Evolutionary conservation across 1,140 invertebrate genomes (phyloP), one percentile per base, ranked within the genome.

Genomic region (Drosophila melanica): DNA sequence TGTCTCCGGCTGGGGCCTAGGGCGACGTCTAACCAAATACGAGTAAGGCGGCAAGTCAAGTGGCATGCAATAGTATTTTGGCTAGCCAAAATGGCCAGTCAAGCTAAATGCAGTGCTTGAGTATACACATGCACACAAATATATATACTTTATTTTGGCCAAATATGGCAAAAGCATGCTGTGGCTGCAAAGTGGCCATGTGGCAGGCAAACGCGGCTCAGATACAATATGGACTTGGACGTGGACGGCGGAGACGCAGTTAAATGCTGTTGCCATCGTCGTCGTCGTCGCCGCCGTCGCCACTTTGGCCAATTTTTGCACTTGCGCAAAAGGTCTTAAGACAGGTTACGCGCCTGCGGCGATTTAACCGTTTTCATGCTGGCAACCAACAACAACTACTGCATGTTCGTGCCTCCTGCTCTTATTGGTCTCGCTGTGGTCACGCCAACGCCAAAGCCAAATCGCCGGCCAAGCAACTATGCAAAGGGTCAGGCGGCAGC

Each of bases 271-370:
- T 69, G 71, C 70, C 54, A 57, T 48, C 33, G 62, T 27, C 45
- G 55, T 27, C 23, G 23, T 35, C n/a, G n/a, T n/a, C n/a, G n/a
- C n/a, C n/a, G 57, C 50, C 50, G 78, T 64, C 39, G 80, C 63
- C 72, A 72, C 68, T 86, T 89, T 87, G 79, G 84, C 77, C 79
- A 87, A 87, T 87, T 87, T 87, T 84, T 87, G 84, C 85, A 89
- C 85, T 90, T 89, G 85, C 80, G 84, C 85, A 90, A 90, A 89
- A 89, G 84, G 84, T 89, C 84, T 90, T 48, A 75, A 89, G 84
- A 90, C 84, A 89, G 84, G 84, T 89, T 89, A 89, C 85, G 84
- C 84, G 84, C 84, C 84, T 89, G 80, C 65, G 84, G 84, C 77
- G 77, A 77, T 89, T 90, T 89, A 89, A 89, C 84, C 79, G 84